Conservation (phyloP, 2,888 invertebrate species). For the Vandiemenella viatica region DNA sequence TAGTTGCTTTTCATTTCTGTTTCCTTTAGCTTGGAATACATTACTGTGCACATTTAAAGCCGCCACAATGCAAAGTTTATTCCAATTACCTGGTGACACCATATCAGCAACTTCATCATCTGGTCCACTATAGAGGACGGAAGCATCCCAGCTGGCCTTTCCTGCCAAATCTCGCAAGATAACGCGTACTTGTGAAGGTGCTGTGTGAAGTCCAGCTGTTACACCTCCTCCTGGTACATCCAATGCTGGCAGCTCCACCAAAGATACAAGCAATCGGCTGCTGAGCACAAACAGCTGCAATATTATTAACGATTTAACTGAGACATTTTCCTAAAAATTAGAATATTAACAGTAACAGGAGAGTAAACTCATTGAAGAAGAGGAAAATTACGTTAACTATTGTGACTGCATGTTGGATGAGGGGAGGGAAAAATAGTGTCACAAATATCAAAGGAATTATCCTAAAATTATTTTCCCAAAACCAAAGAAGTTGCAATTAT, state of each 20-base stretch:
- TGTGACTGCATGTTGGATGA: no score
- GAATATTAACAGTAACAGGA: background rate
- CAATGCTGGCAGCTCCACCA: conserved; percentile 76
- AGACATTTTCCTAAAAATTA: background rate
- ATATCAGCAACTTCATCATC: no score
- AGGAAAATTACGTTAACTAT: background rate
- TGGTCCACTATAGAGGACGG: conserved; percentile 71
- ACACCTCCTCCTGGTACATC: conserved; percentile 65
- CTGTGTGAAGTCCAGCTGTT: conserved; percentile 60
- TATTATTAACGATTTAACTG: conserved; percentile 1
- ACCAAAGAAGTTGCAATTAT: no score
- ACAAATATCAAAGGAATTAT: no score
- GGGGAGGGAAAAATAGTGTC: no score
- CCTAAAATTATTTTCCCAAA: no score
- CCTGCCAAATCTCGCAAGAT: conserved; percentile 81
- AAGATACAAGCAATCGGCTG: conserved; percentile 66
- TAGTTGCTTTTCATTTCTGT: no score
- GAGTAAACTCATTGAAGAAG: background rate
- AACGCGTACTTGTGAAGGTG: conserved; percentile 71
- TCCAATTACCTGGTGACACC: no score
- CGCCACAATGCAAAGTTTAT: no score
- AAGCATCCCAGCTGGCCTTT: conserved; percentile 92
- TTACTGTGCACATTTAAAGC: no score
- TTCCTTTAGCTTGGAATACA: no score
- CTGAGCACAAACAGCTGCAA: conserved; percentile 73